Evolutionary conservation across 2,113 vertebrate species (phyloP), one percentile per base, ranked within the genome.

Genomic region (Anolis carolinensis): DNA sequence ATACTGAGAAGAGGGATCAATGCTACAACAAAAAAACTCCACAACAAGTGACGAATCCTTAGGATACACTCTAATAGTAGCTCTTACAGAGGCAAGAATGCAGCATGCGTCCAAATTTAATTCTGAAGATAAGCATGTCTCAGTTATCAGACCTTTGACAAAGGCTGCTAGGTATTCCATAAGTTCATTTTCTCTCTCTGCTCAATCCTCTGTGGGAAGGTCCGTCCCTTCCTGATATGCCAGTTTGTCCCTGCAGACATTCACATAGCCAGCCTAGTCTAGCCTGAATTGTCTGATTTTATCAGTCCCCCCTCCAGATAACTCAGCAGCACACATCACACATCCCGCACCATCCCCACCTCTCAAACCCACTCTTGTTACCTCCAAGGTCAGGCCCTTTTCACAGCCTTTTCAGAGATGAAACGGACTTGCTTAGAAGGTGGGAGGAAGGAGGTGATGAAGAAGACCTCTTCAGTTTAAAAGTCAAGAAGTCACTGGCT

Each of bases 261-360:
- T 73, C 55, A 27, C 70, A 18, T 62, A 86, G 78, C 70, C n/a
- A 44, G 44, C n/a, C 59, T 27, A 59, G 39, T 21, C 48, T 48
- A 39, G 68, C 27, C n/a, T 63, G 30, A 74, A 13, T 55, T 30
- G n/a, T 52, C 32, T 25, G 70, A 52, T 75, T 30, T 50, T 75
- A 81, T 80, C 48, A 67, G 23, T 13, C 59, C 68, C 39, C 79
- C 73, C 79, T 86, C 79, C 79, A 86, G 79, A 86, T 86, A 81
- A 52, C 59, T 81, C 81, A 48, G 79, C 85, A 75, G 74, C 71
- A 75, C 79, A 36, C 71, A 52, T 65, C 81, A 86, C 74, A 36
- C 44, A 86, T 74, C n/a, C 78, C 30, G n/a, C 72, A 39, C 70
- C 36, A 7, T 23, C 16, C 32, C 16, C 52, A 72, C 10, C 27